Evolutionary conservation across 2,888 invertebrate genomes (phyloP), one percentile per base, ranked within the genome.

Genomic region (Trileptium ribeirensis): DNA sequence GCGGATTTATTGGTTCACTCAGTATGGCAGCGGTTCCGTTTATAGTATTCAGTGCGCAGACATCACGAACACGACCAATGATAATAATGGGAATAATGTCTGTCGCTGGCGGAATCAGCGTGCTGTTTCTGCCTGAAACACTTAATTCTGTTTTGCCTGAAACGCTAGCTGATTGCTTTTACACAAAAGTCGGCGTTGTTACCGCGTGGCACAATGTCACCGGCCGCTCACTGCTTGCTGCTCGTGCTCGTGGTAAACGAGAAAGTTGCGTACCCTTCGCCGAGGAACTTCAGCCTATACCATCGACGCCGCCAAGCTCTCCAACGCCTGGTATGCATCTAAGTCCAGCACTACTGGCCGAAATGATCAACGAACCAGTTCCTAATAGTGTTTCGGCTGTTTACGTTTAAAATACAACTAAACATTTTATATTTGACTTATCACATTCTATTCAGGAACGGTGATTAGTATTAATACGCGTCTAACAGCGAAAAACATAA

Each of bases 1-100:
- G 64, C 15, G 29, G 29, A 15, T 78, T 78, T 33, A 34, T 78
- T n/a, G 79, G 64, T 24, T 40, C 40, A 24, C 33, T 78, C 1
- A 64, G 40, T 64, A 78, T 37, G 15, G 79, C 64, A 31, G 79
- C 79, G 29, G 64, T 78, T 24, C 79, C 79, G 19, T 78, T 67
- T 33, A 78, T 78, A 24, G 64, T 78, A 8, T 39, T 3, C 3
- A n/a, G 38, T 37, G 79, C 79, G 19, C 34, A 78, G 3, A 64
- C 79, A 29, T 39, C 79, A 40, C 39, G 64, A 29, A 31, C 64
- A 15, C 29, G 34, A 3, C 79, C 79, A 33, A 78, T 78, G 79
- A 29, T 78, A 2, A 78, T 78, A 31, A 78, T 78, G 79, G 79
- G 79, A 29, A 2, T 78, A 3, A 78, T 78, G 64, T 67, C 79